Evolutionary conservation across 2,797 vertebrate genomes (phyloP).

Genomic region (Rachycentron canadum): DNA sequence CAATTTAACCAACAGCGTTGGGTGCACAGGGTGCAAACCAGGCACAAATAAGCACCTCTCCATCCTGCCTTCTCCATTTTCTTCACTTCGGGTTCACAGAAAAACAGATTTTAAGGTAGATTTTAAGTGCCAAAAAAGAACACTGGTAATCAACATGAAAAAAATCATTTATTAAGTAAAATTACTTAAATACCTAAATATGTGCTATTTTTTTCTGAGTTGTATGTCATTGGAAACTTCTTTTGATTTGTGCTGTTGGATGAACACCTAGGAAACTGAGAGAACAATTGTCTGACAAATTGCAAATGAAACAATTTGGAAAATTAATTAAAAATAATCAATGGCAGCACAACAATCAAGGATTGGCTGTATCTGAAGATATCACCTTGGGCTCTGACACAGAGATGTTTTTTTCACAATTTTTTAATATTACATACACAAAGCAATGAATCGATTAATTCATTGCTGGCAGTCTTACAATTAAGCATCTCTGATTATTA

Average conservation of each 20-base stretch:
- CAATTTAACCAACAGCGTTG: slow-evolving; percentile 26
- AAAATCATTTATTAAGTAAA: no score
- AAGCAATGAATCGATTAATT: slow-evolving; percentile 19
- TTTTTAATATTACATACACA: neutral
- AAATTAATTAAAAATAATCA: neutral
- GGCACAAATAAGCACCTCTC: neutral
- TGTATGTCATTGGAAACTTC: neutral
- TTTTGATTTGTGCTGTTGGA: neutral
- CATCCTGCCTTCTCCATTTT: neutral
- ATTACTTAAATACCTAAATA: no score
- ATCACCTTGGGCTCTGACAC: neutral
- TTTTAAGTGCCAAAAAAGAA: neutral
- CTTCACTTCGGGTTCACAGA: slow-evolving; percentile 7
- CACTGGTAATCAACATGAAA: neutral
- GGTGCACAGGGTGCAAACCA: neutral
- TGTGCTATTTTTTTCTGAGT: neutral
- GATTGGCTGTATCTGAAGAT: neutral
- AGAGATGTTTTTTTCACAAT: neutral
- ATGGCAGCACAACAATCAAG: neutral
- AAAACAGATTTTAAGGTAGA: no score
- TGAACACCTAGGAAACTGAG: no score
- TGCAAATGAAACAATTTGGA: no score
- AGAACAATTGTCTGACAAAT: no score
- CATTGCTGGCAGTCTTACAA: neutral
- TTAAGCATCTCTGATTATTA: neutral